Evolutionary conservation across 2,113 vertebrate species (phyloP).

Genomic region (Nyctibius bracteatus): DNA sequence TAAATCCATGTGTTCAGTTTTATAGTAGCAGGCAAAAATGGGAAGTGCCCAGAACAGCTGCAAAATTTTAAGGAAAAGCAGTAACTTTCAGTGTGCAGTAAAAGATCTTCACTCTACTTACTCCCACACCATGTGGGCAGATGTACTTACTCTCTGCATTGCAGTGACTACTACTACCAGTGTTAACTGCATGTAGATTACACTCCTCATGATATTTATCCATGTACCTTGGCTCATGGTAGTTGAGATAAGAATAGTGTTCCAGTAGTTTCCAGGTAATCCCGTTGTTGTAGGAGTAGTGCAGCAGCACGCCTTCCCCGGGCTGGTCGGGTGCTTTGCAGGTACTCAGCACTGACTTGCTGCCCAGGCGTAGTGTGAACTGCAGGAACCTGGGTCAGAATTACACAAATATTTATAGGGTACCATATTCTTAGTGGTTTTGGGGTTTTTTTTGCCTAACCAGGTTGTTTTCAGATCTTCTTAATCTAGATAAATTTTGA

Average conservation of each 20-base stretch:
- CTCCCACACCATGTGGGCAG: background rate
- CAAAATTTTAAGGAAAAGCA: background rate
- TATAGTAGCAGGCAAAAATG: background rate
- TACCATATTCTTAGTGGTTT: background rate
- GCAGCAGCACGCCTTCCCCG: conserved; percentile 92
- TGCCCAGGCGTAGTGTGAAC: conserved; percentile 92
- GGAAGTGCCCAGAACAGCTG: background rate
- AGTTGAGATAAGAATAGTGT: conserved; percentile 92
- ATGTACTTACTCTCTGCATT: background rate
- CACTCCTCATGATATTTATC: background rate
- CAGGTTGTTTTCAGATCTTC: background rate
- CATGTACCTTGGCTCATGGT: conserved; percentile 92
- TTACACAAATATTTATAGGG: background rate
- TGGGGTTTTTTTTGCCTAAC: background rate
- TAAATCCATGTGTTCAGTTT: background rate
- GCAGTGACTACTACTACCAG: background rate
- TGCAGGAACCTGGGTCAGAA: conserved; percentile 86
- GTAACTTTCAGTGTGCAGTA: background rate
- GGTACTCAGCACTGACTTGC: conserved; percentile 91
- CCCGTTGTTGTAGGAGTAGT: conserved; percentile 95
- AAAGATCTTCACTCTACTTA: background rate
- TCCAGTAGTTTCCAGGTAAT: conserved; percentile 96
- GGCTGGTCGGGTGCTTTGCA: conserved; percentile 94
- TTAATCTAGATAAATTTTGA: conserved; percentile 34
- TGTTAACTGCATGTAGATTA: background rate